Conservation (phyloP, 2,888 invertebrate species). For the Hypomecis punctinalis region DNA sequence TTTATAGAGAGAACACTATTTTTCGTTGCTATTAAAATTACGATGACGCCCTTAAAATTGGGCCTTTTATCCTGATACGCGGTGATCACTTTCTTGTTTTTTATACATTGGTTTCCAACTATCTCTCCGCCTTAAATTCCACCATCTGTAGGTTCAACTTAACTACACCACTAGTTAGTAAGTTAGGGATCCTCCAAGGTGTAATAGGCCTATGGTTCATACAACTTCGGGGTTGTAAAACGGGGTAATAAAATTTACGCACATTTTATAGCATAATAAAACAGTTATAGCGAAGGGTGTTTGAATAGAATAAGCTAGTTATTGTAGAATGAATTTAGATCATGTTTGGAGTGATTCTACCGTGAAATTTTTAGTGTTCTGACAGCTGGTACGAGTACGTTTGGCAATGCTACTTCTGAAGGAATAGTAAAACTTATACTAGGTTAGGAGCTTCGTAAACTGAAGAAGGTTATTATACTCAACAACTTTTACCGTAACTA, state of each 20-base stretch:
- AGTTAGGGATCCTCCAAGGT: slow-evolving; percentile 26
- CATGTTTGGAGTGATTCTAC: slow-evolving; percentile 9
- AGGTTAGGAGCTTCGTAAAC: no score
- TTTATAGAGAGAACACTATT: no score
- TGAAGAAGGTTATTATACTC: no score
- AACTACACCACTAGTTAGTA: slow-evolving; percentile 16
- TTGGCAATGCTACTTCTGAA: no score
- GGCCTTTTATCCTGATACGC: no score
- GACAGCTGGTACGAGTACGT: not conserved
- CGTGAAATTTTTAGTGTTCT: slow-evolving; percentile 4
- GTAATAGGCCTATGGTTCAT: slow-evolving; percentile 24
- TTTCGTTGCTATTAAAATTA: no score
- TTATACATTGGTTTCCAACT: no score
- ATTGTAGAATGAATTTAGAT: slow-evolving; percentile 27
- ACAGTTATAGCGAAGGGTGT: slow-evolving; percentile 45
- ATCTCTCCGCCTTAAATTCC: not conserved
- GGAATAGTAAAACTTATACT: no score
- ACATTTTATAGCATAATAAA: slow-evolving; percentile 55
- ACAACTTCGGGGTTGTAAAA: slow-evolving; percentile 40
- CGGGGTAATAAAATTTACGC: slow-evolving; percentile 55
- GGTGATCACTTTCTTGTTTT: no score
- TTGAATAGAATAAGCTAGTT: slow-evolving; percentile 30
- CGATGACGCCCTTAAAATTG: no score
- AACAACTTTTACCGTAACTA: no score
- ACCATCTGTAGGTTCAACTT: not conserved